Base-by-base conservation (phyloP, 2,888 invertebrate genomes). In the Arctia plantaginis region DNA sequence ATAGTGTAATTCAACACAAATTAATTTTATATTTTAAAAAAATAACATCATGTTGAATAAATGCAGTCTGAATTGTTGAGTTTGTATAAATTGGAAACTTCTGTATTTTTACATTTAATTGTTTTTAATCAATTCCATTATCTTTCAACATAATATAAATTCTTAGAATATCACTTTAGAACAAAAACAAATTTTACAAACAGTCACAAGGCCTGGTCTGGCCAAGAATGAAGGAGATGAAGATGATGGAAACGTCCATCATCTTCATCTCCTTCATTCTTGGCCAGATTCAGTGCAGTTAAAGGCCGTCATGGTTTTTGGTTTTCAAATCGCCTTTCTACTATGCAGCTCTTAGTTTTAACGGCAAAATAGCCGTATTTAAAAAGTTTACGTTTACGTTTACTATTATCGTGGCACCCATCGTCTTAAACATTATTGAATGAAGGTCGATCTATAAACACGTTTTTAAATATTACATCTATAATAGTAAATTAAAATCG, bases 361-460 rank as follows among this genome's bases (percentile, higher is more conserved):
- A 10, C 12, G 51, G 2, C 23, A 55, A n/a, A 55, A 55, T n/a
- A n/a, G n/a, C 10, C 10, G 23, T n/a, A 55, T 55, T 55, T n/a
- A 10, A 55, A 10, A n/a, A 55, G 51, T 35, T 35, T 35, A 35
- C 35, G 35, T 55, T 55, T 55, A 55, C 51, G 23, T 55, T 55
- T 39, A 75, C 55, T 80, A 66, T 87, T 88, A 89, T 89, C 88
- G 72, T 71, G 75, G 82, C 82, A 85, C 82, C 86, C 84, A 82
- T 86, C 82, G 79, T 81, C 80, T 84, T 87, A 87, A 88, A 86
- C 83, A 84, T 84, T 80, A 83, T 59, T 78, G 84, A 90, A 89
- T 75, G 86, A 90, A 89, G 89, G 89, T 82, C 83, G 74, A 75
- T 73, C 39, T 51, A 67, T 75, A 79, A 80, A 78, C 79, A 78